Percentiles rank a stretch among this genome's conserved stretches.
phyloP scores from a whole-genome alignment of 2,113 vertebrate species.

The Anhinga anhinga region DNA sequence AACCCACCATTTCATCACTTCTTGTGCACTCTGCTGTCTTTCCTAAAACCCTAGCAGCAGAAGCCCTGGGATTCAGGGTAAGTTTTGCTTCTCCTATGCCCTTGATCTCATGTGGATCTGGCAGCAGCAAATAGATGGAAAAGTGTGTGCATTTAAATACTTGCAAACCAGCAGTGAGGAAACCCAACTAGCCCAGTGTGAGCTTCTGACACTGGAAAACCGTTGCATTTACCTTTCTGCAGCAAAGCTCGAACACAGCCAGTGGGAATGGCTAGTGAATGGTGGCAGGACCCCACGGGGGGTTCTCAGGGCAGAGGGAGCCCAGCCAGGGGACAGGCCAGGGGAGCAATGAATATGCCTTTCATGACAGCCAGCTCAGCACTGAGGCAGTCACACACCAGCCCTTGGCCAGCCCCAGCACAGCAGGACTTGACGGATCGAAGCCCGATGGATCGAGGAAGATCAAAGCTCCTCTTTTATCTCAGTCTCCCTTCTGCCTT shows the following conservation, averaged over 20 bases:
- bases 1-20: background rate
- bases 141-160: background rate
- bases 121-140: background rate
- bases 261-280: accelerated
- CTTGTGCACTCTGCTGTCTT: background rate
- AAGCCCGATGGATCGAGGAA: constrained; percentile 4
- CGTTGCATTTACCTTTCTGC: background rate
- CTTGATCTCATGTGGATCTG: background rate
- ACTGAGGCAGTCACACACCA: background rate
- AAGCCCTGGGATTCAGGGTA: background rate
- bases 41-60: background rate
- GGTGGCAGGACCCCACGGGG: accelerated
- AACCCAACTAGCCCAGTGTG: background rate
- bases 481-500: constrained; percentile 51
- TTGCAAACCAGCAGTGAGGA: background rate
- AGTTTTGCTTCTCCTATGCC: background rate
- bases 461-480: constrained; percentile 64
- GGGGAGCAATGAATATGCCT: background rate
- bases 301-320: background rate
- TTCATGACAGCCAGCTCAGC: background rate
- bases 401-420: background rate
- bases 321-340: background rate
- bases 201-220: background rate
- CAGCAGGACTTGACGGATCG: background rate
- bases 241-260: background rate